phyloP scores from a whole-genome alignment of 2,888 invertebrate genomes.

The Pilophorus perplexus region DNA sequence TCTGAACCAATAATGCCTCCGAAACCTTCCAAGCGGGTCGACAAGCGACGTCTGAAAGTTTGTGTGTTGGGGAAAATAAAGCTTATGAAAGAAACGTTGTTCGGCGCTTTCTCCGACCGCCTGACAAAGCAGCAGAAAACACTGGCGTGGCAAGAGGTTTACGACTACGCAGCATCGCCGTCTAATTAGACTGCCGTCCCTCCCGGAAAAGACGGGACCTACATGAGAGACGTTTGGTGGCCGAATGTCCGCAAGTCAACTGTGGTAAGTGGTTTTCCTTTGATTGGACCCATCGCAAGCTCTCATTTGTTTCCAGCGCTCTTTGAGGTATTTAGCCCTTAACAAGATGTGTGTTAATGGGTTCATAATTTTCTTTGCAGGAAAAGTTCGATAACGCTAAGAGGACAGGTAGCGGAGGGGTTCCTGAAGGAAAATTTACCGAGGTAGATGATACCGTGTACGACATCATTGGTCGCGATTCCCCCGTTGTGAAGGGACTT shows the following conservation, averaged over 20 bases:
- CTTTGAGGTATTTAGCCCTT: too few species aligned
- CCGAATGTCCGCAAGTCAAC: neutral
- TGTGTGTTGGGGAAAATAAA: too few species aligned
- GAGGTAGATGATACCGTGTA: neutral
- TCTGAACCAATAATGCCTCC: too few species aligned
- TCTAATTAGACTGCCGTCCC: slow-evolving; percentile 4
- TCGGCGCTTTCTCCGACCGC: too few species aligned
- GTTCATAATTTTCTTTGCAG: neutral
- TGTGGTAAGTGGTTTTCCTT: too few species aligned
- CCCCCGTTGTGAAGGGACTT: neutral
- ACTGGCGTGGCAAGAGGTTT: neutral
- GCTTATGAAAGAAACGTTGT: too few species aligned
- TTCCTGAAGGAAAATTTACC: slow-evolving; percentile 1
- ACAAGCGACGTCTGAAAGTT: too few species aligned
- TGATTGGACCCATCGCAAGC: too few species aligned
- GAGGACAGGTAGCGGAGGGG: neutral
- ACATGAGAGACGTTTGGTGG: slow-evolving; percentile 9
- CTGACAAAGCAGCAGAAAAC: too few species aligned
- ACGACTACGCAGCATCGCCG: neutral
- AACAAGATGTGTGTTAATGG: too few species aligned
- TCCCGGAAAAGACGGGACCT: neutral
- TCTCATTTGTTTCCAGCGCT: too few species aligned
- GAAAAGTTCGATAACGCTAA: neutral
- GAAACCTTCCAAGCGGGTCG: too few species aligned
- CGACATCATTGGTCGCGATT: slow-evolving; percentile 9